Percentiles rank a stretch among this genome's conserved stretches.
Evolutionary conservation across 2,113 vertebrate genomes (phyloP).

Genomic region (Aix galericulata): DNA sequence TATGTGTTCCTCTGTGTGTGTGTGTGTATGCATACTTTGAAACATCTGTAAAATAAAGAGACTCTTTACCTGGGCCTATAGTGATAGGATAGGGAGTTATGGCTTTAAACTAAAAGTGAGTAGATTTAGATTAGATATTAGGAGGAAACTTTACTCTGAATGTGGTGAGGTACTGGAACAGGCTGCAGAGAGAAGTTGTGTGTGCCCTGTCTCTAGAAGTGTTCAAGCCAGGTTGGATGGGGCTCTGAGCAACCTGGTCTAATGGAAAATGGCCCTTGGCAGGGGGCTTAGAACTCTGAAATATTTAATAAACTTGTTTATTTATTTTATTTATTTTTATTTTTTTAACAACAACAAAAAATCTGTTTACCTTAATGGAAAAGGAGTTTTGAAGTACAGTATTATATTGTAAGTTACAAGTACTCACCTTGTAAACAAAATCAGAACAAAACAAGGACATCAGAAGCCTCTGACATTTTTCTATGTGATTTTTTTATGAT

Average conservation of each 20-base stretch:
- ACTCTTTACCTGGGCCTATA: too few relatives aligned
- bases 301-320: background rate
- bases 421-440: background rate
- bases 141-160: background rate
- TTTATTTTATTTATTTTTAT: too few relatives aligned
- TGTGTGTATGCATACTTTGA: too few relatives aligned
- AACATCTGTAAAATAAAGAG: background rate
- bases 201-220: background rate
- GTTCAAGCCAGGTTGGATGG: background rate
- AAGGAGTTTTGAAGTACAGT: background rate
- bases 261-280: background rate
- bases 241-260: background rate
- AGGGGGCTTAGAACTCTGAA: background rate
- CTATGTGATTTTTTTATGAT: background rate
- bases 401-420: background rate
- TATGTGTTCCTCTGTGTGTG: background rate
- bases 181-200: background rate
- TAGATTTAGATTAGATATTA: background rate
- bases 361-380: background rate
- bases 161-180: background rate
- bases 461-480: background rate
- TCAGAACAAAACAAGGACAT: background rate
- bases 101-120: background rate
- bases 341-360: background rate
- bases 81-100: background rate